Base-by-base conservation (phyloP, 2,113 vertebrate genomes). In the Cyprinodon brontotheroides region DNA sequence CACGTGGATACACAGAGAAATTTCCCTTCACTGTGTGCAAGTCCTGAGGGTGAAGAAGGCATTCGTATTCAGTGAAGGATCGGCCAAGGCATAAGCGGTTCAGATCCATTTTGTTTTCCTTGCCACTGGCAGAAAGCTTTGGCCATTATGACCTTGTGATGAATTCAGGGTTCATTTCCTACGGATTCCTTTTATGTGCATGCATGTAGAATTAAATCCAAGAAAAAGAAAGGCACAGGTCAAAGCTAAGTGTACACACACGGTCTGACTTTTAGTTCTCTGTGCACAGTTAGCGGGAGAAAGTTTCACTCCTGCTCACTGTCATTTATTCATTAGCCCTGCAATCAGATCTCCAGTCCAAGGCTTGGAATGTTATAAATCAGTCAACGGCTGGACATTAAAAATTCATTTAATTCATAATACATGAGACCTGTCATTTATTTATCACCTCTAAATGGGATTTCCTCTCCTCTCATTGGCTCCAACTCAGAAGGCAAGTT, bases 401-500 rank as follows among this genome's bases (percentile, higher is more conserved):
- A 96, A 95, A 95, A 96, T 98, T 96, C 93, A 97, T 96, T 91
- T 84, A 80, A 95, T 94, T 96, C 95, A 96, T 97, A 96, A 97
- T 96, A 94, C 91, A 96, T 94, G 93, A 93, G 4, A 76, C 36
- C 77, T 53, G 81, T 91, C 87, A 92, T 91, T 94, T 93, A 95
- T 95, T 94, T 89, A 94, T 93, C 87, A 92, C 87, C 70, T 89
- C 84, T 93, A 93, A 94, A 94, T 92, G 89, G 89, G 89, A 93
- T 90, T 93, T 92, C 89, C 90, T 86, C 72, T 79, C 74, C 71
- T 81, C 81, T 88, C 88, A 89, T 86, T 91, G 84, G 84, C 74
- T 80, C 68, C 61, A 13, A 66, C 68, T 75, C 80, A 66, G 65
- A 69, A 71, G 69, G 73, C 83, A 68, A 74, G 69, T 78, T 65